Percentiles rank a stretch among this genome's conserved stretches.
phyloP scores from a whole-genome alignment of 2,888 invertebrate genomes.

The Aricia artaxerxes region DNA sequence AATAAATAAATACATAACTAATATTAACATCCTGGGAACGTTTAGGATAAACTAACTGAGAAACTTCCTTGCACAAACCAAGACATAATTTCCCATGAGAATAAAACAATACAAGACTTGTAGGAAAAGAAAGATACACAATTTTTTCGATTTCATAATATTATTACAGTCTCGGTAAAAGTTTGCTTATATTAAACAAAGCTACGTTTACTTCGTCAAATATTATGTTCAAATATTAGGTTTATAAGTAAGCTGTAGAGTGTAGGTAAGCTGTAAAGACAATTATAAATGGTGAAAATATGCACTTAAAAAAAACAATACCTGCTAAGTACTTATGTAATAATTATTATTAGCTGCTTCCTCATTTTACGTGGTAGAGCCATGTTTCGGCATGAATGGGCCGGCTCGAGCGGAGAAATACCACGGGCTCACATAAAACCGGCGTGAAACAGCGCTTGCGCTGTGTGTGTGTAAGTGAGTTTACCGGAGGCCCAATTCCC shows the following conservation, averaged over 20 bases:
- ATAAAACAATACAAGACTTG: slow-evolving; percentile 43
- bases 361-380: too few relatives aligned
- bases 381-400: too few relatives aligned
- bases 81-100: slow-evolving; percentile 64
- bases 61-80: slow-evolving; percentile 46
- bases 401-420: too few relatives aligned
- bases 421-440: too few relatives aligned
- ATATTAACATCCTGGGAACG: slow-evolving; percentile 51
- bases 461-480: too few relatives aligned
- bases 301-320: too few relatives aligned
- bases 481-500: too few relatives aligned
- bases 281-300: too few relatives aligned
- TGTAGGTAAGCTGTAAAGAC: too few relatives aligned
- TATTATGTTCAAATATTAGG: background rate
- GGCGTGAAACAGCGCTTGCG: too few relatives aligned
- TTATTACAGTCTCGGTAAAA: background rate
- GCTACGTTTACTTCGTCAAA: background rate
- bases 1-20: slow-evolving; percentile 37
- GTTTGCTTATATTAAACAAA: background rate
- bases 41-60: slow-evolving; percentile 41
- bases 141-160: slow-evolving; percentile 33
- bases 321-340: too few relatives aligned
- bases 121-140: slow-evolving; percentile 23
- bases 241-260: background rate
- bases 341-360: too few relatives aligned